These are phyloP conservation scores for Mechanitis mazaeus DNA, from an alignment of 2,888 invertebrate species.

Conservation along the genomic window DNA sequence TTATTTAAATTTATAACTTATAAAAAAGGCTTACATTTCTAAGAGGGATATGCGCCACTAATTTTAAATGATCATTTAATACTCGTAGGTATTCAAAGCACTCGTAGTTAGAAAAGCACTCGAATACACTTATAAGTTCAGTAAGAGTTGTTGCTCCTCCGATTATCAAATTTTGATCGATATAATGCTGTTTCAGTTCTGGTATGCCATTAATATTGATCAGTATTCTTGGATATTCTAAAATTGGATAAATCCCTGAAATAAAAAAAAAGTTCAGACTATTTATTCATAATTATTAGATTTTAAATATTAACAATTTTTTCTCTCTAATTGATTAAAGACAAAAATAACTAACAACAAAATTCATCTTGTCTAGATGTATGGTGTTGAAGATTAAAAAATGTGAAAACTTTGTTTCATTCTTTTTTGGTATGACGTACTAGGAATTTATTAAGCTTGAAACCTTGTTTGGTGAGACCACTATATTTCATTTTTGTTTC, in stretches of 20 bases:
- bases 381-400: no score
- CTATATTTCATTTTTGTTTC: no score
- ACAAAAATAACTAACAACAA: no score
- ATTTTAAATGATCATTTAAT: constrained; percentile 76
- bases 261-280: not conserved
- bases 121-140: constrained; percentile 61
- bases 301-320: no score
- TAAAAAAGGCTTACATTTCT: constrained; percentile 43
- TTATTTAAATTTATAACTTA: no score
- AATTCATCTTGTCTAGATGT: no score
- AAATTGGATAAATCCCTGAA: constrained; percentile 59
- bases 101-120: constrained; percentile 6
- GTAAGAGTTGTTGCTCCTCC: constrained; percentile 74
- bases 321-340: no score
- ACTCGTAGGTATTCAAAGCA: constrained; percentile 71
- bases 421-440: no score
- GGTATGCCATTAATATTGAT: constrained; percentile 79
- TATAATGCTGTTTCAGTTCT: constrained; percentile 66
- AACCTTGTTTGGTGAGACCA: no score
- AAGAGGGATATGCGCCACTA: constrained; percentile 80
- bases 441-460: no score
- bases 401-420: no score
- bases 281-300: no score
- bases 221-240: constrained; percentile 59
- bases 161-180: constrained; percentile 61